phyloP scores from a whole-genome alignment of 2,113 vertebrate genomes.

The Thalassarche chlororhynchos region DNA sequence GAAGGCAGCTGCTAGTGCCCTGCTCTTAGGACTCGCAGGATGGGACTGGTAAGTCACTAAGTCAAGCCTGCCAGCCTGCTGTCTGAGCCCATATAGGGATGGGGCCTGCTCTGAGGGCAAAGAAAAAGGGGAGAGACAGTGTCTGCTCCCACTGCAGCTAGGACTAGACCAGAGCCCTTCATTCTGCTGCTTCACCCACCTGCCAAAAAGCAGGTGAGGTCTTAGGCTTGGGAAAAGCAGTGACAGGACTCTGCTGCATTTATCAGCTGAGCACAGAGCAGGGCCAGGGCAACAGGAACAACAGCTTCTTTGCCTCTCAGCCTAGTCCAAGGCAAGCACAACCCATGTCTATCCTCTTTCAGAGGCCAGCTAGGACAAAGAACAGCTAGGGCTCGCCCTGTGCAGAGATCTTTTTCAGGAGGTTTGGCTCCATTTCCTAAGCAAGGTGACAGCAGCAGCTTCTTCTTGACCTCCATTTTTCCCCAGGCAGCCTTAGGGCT shows the following conservation, averaged over 20 bases:
- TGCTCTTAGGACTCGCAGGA: not conserved
- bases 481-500: not conserved
- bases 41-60: not conserved
- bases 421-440: not conserved
- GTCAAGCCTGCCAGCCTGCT: not conserved
- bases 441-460: not conserved
- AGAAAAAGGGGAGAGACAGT: not conserved
- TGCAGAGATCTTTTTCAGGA: not conserved
- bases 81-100: not conserved
- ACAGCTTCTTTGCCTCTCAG: not conserved
- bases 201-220: not conserved
- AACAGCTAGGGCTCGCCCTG: accelerated
- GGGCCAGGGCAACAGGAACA: not conserved
- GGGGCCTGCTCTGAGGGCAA: not conserved
- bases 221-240: not conserved
- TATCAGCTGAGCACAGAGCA: not conserved
- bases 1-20: not conserved
- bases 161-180: not conserved
- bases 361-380: not conserved
- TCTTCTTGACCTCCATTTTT: not conserved
- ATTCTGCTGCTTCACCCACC: not conserved
- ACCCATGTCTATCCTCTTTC: not conserved
- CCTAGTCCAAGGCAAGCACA: not conserved
- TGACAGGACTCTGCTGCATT: not conserved
- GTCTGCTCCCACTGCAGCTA: not conserved